Conservation (phyloP, 2,888 invertebrate species). For the Allophyes oxyacanthae region DNA sequence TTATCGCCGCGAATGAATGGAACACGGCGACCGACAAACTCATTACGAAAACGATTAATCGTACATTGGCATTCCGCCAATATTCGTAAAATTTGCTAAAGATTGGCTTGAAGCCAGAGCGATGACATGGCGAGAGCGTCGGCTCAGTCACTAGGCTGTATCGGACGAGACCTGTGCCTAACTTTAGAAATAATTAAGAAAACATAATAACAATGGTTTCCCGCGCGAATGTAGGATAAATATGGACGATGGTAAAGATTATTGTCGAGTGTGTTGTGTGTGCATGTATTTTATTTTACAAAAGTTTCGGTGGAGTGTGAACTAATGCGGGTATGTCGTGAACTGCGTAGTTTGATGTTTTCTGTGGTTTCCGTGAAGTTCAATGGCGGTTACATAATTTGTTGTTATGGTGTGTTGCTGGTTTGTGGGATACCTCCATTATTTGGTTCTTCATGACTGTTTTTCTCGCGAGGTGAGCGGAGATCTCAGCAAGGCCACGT, state of each 20-base stretch:
- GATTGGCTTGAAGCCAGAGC: slow-evolving; percentile 74
- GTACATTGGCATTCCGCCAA: slow-evolving; percentile 71
- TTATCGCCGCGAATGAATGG: slow-evolving; percentile 73
- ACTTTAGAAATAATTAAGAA: slow-evolving; percentile 59
- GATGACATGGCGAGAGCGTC: slow-evolving; percentile 67
- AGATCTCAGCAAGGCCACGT: slow-evolving; percentile 9
- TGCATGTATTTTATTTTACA: slow-evolving; percentile 66
- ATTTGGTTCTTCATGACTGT: slow-evolving; percentile 23
- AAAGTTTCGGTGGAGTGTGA: slow-evolving; percentile 40
- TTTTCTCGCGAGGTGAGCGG: slow-evolving; percentile 33
- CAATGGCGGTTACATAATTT: slow-evolving; percentile 80
- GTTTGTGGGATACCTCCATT: slow-evolving; percentile 24
- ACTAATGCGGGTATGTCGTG: slow-evolving; percentile 58
- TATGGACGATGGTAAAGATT: slow-evolving; percentile 79
- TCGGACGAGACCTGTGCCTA: slow-evolving; percentile 63
- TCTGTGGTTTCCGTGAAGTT: slow-evolving; percentile 70
- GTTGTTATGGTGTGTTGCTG: slow-evolving; percentile 58
- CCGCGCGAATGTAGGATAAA: slow-evolving; percentile 76
- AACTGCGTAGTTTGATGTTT: slow-evolving; percentile 66
- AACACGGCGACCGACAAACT: slow-evolving; percentile 51
- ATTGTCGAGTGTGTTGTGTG: slow-evolving; percentile 58
- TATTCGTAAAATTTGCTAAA: slow-evolving; percentile 58
- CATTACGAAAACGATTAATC: slow-evolving; percentile 55
- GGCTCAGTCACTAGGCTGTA: slow-evolving; percentile 72
- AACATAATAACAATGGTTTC: slow-evolving; percentile 74